These are phyloP conservation scores for Chaenodraco wilsoni DNA, from an alignment of 2,797 vertebrate species.

Conservation along the genomic window DNA sequence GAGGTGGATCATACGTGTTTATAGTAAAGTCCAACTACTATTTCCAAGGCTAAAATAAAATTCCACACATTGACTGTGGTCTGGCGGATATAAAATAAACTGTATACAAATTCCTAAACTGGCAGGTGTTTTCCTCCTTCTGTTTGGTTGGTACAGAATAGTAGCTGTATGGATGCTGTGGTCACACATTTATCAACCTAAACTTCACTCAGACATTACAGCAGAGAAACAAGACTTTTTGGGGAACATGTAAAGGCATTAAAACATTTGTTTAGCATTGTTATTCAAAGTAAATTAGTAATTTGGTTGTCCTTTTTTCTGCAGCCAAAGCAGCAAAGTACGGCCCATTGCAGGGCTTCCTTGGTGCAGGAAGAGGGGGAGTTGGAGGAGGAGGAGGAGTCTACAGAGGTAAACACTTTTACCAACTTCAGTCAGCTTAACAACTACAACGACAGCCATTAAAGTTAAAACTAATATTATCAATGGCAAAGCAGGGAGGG, in stretches of 20 bases:
- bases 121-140: neutral
- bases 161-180: neutral
- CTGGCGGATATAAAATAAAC: neutral
- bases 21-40: neutral
- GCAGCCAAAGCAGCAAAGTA: constrained; percentile 93
- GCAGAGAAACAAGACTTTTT: neutral
- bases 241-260: neutral
- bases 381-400: constrained; percentile 52
- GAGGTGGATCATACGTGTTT: too few relatives aligned
- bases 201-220: neutral
- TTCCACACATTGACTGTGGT: neutral
- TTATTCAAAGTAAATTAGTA: neutral
- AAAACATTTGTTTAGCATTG: neutral
- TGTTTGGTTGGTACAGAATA: neutral
- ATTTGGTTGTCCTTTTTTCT: constrained; percentile 21
- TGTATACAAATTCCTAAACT: neutral
- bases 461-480: too few relatives aligned
- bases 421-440: neutral
- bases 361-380: constrained; percentile 72
- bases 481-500: too few relatives aligned
- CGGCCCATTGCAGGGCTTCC: constrained; percentile 86
- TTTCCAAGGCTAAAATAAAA: neutral
- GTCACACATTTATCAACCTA: neutral
- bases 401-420: constrained; percentile 84
- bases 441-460: too few relatives aligned